phyloP scores from a whole-genome alignment of 23 tunicate genomes.

The Ascidia mentula region DNA sequence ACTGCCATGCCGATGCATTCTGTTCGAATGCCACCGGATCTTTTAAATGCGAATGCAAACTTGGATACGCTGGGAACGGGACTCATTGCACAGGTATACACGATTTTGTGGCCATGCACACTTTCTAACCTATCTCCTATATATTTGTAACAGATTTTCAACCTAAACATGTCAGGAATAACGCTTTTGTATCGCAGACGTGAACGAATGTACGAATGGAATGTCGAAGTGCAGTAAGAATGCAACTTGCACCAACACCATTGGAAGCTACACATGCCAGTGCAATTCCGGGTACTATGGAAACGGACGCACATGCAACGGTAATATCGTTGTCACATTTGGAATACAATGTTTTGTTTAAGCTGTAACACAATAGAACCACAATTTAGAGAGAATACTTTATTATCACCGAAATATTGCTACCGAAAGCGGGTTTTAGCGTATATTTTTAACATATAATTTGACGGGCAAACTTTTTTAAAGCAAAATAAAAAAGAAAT shows the following conservation, averaged over 20 bases:
- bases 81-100: neutral
- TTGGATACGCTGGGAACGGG: neutral
- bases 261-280: neutral
- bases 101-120: too few relatives aligned
- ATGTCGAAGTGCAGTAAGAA: neutral
- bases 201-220: constrained; percentile 4
- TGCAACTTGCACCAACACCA: neutral
- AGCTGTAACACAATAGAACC: too few relatives aligned
- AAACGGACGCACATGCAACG: neutral
- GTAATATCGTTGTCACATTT: neutral
- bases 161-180: too few relatives aligned
- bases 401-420: too few relatives aligned
- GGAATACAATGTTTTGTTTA: neutral
- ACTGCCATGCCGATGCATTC: neutral
- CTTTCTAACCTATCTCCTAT: too few relatives aligned
- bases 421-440: too few relatives aligned
- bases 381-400: too few relatives aligned
- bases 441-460: too few relatives aligned
- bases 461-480: too few relatives aligned
- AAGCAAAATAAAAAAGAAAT: neutral
- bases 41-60: neutral
- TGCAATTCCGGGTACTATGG: neutral
- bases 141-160: too few relatives aligned
- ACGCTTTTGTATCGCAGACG: neutral
- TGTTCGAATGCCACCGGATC: neutral